Percentiles rank a stretch among this genome's conserved stretches.
Evolutionary conservation across 1,140 invertebrate species (phyloP).

Genomic region (Drosophila neocordata): DNA sequence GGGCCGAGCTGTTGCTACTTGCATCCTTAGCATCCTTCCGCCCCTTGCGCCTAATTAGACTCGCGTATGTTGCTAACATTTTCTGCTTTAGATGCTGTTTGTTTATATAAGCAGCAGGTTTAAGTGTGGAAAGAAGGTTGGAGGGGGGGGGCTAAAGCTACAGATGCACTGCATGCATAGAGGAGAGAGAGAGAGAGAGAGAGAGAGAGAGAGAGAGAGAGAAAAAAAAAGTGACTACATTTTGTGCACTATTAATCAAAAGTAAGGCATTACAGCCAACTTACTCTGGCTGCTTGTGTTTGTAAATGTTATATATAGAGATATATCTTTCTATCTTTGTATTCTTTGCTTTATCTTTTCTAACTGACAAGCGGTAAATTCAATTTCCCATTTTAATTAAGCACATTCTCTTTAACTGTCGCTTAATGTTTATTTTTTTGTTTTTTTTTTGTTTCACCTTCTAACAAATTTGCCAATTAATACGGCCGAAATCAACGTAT

Average conservation of each 20-base stretch:
- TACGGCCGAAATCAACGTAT: background rate
- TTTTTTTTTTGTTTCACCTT: background rate
- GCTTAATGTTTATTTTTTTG: background rate
- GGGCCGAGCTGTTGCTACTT: constrained; percentile 20
- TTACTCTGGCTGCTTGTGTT: background rate
- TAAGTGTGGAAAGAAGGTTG: background rate
- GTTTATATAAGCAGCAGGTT: constrained; percentile 9
- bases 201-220: no score
- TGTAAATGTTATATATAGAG: no score
- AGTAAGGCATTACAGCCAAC: constrained; percentile 4
- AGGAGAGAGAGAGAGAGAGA: no score
- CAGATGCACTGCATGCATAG: constrained; percentile 16
- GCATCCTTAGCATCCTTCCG: constrained; percentile 8
- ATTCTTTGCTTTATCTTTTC: background rate
- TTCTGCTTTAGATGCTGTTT: constrained; percentile 23
- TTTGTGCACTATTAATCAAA: constrained; percentile 36
- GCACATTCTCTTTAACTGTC: background rate
- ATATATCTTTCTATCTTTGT: no score
- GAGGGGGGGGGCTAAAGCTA: no score
- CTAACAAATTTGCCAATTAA: constrained; percentile 6
- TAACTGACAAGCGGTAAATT: constrained; percentile 13
- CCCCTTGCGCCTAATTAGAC: constrained; percentile 39
- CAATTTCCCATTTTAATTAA: constrained; percentile 27
- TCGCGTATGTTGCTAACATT: constrained; percentile 39
- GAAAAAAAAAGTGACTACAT: constrained; percentile 15